Base-by-base conservation (phyloP, 2,797 vertebrate genomes). In the Acanthurus lineatus region DNA sequence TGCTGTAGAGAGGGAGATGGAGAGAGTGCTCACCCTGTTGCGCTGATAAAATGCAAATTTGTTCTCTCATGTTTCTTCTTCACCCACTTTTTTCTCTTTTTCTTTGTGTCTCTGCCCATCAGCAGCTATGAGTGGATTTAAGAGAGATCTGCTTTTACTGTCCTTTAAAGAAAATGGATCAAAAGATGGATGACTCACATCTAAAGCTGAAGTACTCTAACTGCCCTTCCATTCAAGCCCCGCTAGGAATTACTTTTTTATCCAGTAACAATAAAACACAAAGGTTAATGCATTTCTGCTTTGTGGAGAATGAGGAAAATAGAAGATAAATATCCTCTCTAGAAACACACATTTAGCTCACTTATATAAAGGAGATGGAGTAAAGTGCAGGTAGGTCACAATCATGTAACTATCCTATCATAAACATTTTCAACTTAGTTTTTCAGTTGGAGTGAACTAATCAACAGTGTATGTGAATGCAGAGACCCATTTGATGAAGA, bases 11-110 rank as follows among this genome's bases (percentile, higher is more conserved):
- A 65, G 45, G 7, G 56, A 76, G 73, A 80, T 7, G 63, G 73
- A 75, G 66, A 73, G 54, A 17, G 47, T 0, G 60, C 66, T 81
- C 61, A 58, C 40, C 48, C 57, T 38, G 61, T 45, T 61, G 35
- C 11, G 12, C 71, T 48, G 35, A 69, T 45, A 73, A 88, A 75
- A 68, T 45, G 64, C 81, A 79, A 67, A 88, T 85, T 51, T 61
- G 42, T 60, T 63, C 68, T 54, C 56, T 62, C 14, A 1, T 28
- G 32, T 79, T 83, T 60, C 32, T 68, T 62, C 19, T 42, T 54
- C 42, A 40, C 51, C 20, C 38, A 17, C 59, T 63, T 69, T 69
- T 54, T 22, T 14, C 14, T n/a, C 35, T n/a, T 51, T 4, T n/a
- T 52, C 22, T n/a, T 59, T n/a, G 40, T 35, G 48, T 65, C 15